Evolutionary conservation across 2,888 invertebrate genomes (phyloP).

Genomic region (Acholoe squamosa): DNA sequence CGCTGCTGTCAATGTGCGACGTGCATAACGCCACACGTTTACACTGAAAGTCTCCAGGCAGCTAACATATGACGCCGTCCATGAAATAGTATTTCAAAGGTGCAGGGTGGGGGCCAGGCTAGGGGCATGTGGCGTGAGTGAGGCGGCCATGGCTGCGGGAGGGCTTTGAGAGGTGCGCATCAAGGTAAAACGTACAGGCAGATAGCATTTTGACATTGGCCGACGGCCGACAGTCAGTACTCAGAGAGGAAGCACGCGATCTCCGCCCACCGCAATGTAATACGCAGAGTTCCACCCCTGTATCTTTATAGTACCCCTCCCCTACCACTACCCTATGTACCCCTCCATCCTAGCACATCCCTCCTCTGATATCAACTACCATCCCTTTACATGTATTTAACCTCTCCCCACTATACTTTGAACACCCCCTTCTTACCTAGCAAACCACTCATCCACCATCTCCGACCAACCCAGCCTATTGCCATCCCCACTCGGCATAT

Average conservation of each 20-base stretch:
- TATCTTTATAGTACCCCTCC: not conserved
- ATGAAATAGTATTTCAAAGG: slow-evolving; percentile 13
- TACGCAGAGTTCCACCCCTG: not conserved
- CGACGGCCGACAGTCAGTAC: not conserved
- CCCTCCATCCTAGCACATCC: not conserved
- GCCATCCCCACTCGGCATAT: not conserved
- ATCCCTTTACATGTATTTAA: not conserved
- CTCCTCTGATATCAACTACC: not conserved
- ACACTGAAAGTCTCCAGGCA: no score
- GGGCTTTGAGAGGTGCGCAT: not conserved
- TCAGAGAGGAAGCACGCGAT: not conserved
- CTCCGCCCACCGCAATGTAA: not conserved
- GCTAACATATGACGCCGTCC: not conserved
- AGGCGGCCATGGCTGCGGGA: not conserved
- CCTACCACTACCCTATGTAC: not conserved
- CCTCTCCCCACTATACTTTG: not conserved
- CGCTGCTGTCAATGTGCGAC: no score
- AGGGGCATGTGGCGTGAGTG: not conserved
- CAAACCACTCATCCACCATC: no score
- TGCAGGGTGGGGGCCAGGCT: not conserved
- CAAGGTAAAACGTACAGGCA: slow-evolving; percentile 38
- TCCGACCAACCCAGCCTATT: not conserved
- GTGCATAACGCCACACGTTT: no score
- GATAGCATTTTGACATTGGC: slow-evolving; percentile 38
- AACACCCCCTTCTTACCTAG: not conserved